Conservation (phyloP, 2,113 vertebrate genomes). For the Ivindomyrus marchei region DNA sequence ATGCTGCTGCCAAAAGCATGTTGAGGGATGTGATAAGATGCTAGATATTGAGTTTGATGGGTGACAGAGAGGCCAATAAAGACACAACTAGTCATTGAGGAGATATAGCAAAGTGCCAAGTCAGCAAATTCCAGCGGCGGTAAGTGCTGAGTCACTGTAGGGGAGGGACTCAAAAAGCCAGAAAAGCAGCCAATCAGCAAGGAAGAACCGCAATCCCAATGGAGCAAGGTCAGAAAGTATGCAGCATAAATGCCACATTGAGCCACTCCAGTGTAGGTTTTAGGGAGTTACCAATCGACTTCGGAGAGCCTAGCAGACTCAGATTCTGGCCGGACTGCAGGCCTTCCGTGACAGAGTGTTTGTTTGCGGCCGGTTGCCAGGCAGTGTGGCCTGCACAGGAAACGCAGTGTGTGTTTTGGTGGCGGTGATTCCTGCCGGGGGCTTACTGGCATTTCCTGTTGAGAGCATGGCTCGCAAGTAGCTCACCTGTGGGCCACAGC, state of each 20-base stretch:
- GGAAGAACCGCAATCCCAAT: not conserved
- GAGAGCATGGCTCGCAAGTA: not conserved
- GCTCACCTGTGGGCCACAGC: slow-evolving; percentile 37
- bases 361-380: slow-evolving; percentile 32
- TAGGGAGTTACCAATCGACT: not conserved
- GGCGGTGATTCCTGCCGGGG: slow-evolving; percentile 35
- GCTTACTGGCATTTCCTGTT: slow-evolving; percentile 51
- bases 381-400: slow-evolving; percentile 20
- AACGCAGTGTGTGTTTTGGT: slow-evolving; percentile 32
- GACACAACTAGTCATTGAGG: not conserved
- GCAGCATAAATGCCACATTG: not conserved
- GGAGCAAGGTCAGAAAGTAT: not conserved
- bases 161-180: not conserved
- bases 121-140: not conserved
- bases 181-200: not conserved
- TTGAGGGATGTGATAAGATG: not conserved
- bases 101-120: not conserved
- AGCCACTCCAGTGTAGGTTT: not conserved
- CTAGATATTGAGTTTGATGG: not conserved
- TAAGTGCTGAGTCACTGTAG: not conserved
- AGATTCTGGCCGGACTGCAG: not conserved
- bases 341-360: not conserved
- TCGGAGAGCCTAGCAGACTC: not conserved
- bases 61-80: not conserved
- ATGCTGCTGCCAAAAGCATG: not conserved